Evolutionary conservation across 1,140 invertebrate species (phyloP).

Genomic region (Yoshiicerus persimilis): DNA sequence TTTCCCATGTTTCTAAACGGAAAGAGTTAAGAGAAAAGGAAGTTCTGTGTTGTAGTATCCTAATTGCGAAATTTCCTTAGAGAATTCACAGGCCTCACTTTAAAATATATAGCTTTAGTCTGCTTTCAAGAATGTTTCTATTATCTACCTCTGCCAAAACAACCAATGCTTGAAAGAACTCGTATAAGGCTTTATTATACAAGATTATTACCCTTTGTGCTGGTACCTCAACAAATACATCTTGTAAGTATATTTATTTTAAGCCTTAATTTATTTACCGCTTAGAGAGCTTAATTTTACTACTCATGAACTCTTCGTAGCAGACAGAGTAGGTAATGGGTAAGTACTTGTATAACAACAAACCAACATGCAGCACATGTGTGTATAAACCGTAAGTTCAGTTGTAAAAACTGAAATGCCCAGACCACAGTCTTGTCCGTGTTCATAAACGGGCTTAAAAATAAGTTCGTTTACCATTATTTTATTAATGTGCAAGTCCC

Average conservation of each 20-base stretch:
- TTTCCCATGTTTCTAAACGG: neutral
- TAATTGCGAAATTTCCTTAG: conserved; percentile 36
- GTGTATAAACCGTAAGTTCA: too few relatives aligned
- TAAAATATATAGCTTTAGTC: conserved; percentile 23
- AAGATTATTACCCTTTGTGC: neutral
- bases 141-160: neutral
- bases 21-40: neutral
- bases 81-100: conserved; percentile 17
- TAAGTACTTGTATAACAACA: too few relatives aligned
- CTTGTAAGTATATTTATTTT: neutral
- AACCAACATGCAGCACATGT: too few relatives aligned
- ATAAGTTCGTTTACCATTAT: too few relatives aligned
- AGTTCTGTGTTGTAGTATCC: neutral
- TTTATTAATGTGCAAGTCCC: too few relatives aligned
- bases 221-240: neutral
- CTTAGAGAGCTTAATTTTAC: neutral
- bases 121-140: neutral
- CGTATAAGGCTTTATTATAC: neutral
- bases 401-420: too few relatives aligned
- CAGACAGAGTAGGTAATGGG: too few relatives aligned
- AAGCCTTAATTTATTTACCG: neutral
- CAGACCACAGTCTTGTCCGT: too few relatives aligned
- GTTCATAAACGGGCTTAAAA: too few relatives aligned
- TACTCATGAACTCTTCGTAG: neutral
- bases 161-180: neutral